Evolutionary conservation across 1,140 invertebrate genomes (phyloP).

Genomic region (Adelges cooleyi): DNA sequence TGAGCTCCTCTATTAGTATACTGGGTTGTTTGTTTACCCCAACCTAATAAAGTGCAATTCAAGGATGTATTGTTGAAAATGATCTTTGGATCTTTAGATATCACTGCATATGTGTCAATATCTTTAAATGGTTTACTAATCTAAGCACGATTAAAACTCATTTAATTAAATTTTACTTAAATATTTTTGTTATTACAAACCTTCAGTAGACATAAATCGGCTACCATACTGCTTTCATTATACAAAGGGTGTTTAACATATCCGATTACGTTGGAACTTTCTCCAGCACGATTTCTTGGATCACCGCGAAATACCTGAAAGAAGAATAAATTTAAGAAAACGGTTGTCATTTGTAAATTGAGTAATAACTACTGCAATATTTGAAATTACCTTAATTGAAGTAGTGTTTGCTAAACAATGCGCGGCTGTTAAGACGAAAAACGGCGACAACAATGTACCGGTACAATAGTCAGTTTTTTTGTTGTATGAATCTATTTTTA

Average conservation of each 20-base stretch:
- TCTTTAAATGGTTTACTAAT: neutral
- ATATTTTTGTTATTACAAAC: neutral
- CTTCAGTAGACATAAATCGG: constrained; percentile 22
- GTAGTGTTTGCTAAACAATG: neutral
- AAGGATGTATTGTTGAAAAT: neutral
- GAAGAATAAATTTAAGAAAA: neutral
- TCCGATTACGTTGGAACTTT: neutral
- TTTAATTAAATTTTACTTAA: no score
- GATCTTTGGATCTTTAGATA: neutral
- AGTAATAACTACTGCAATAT: no score
- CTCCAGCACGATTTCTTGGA: neutral
- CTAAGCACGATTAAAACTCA: neutral
- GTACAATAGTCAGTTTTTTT: neutral
- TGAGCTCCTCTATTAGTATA: neutral
- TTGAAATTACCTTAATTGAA: neutral
- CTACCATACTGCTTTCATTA: neutral
- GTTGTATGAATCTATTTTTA: neutral
- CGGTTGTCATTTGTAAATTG: no score
- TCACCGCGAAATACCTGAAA: neutral
- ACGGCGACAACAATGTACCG: neutral
- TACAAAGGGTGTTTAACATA: neutral
- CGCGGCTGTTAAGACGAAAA: neutral
- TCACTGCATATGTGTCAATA: neutral
- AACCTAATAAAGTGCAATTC: neutral
- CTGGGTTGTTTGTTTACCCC: neutral